Evolutionary conservation across 2,113 vertebrate genomes (phyloP), one percentile per base, ranked within the genome.

Genomic region (Bubo blakistoni): DNA sequence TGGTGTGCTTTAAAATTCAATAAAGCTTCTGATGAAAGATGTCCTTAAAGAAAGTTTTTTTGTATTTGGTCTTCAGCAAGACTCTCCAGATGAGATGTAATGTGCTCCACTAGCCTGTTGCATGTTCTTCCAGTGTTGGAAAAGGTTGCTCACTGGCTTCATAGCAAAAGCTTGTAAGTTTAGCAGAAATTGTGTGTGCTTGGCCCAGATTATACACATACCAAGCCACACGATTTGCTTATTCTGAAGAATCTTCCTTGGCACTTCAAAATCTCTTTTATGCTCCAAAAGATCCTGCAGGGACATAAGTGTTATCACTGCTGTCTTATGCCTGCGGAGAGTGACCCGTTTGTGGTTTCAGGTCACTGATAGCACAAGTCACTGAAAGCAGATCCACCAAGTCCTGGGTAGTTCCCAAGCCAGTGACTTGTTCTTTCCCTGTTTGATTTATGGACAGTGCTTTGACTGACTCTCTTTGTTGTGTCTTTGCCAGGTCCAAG

Each of bases 401-500:
- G 26, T 26, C n/a, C 11, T 36, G 42, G 18, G 16, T 71, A 8
- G 16, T 65, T 86, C 66, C 34, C 24, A 34, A 6, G 79, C 22
- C 0, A 0, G 4, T 20, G 4, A 6, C 59, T 57, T 58, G 19
- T 54, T 70, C 42, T n/a, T 74, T 44, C 32, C 12, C 8, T 30
- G 13, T 63, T 40, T 47, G n/a, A 27, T 69, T 47, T 46, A 19
- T 22, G 17, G 74, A 6, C 7, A 0, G 6, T 84, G 13, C 42
- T 71, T 66, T 52, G 13, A 72, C 81, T 89, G 62, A 78, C 14
- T 24, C 24, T 61, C 8, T 67, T 25, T 70, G 20, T 57, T 87
- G 27, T 95, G 34, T 97, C n/a, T 36, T 34, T 59, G 80, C 95
- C 97, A 99, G 99, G 99, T 99, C 8, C 99, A 99, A 97, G 99